phyloP scores from a whole-genome alignment of 2,113 vertebrate species.

The Drymodes brunneopygia region DNA sequence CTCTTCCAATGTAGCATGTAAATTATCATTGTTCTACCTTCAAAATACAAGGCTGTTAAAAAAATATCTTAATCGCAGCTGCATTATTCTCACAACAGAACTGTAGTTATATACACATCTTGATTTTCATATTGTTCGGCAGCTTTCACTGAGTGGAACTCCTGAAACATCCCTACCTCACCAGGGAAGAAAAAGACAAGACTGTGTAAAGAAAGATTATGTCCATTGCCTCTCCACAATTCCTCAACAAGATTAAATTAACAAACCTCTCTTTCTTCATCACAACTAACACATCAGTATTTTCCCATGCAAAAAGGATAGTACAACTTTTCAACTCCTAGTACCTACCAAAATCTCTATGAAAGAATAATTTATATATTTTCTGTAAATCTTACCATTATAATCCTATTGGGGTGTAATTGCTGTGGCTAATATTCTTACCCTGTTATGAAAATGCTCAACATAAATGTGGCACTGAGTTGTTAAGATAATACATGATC shows the following conservation, averaged over 20 bases:
- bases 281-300: neutral
- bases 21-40: neutral
- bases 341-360: slow-evolving; percentile 9
- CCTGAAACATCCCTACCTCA: slow-evolving; percentile 47
- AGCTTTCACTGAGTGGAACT: slow-evolving; percentile 9
- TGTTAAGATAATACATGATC: slow-evolving; percentile 77
- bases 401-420: slow-evolving; percentile 85
- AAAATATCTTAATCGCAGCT: slow-evolving; percentile 16
- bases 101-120: neutral
- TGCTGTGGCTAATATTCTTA: slow-evolving; percentile 79
- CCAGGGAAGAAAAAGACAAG: neutral
- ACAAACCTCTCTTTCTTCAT: slow-evolving; percentile 20
- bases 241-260: slow-evolving; percentile 33
- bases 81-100: neutral
- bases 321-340: slow-evolving; percentile 22
- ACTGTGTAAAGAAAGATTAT: neutral
- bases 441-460: slow-evolving; percentile 73
- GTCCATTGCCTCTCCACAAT: neutral
- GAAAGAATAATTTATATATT: neutral
- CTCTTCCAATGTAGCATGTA: neutral
- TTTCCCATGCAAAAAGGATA: slow-evolving; percentile 16
- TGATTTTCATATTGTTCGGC: neutral
- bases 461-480: slow-evolving; percentile 74
- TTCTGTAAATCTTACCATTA: slow-evolving; percentile 61
- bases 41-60: neutral